Base-by-base conservation (phyloP, 2,888 invertebrate species). In the Diplazon laetatorius region DNA sequence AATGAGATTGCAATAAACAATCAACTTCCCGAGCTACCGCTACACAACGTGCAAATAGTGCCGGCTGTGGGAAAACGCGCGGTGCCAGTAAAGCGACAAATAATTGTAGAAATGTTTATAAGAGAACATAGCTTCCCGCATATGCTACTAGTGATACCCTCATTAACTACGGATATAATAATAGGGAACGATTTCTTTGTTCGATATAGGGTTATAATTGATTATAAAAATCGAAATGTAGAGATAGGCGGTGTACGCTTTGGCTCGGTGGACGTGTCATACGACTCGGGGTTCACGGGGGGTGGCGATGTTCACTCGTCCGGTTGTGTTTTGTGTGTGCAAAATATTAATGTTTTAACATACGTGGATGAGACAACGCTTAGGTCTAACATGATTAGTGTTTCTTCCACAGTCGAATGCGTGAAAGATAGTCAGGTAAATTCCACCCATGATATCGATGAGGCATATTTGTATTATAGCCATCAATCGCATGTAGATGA, bases 351-450 rank as follows among this genome's bases (percentile, higher is more conserved):
- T 35, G 35, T 55, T 1, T 4, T 30, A 0, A 25, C 25, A 16
- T 55, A 55, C 14, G 55, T 35, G 6, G 14, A 35, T n/a, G 0
- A 50, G 9, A 50, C 22, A 25, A 50, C 25, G 9, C 1, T 50
- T 12, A 25, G 18, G 10, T 50, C 12, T 12, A 22, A 50, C 50
- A 25, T 50, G 2, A 50, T 50, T 22, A 9, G 12, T 6, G 18
- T n/a, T 44, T 81, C 2, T 46, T 76, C 4, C 5, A 12, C 5
- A 16, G 39, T 5, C 37, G 14, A 20, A 59, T 12, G 16, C 12
- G 16, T 9, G n/a, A 84, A 6, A 6, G 8, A 20, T 6, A 12
- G 8, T 48, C 48, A 48, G 48, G 18, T 6, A 12, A 20, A 48
- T 18, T 20, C 5, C 8, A 20, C 1, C 4, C 14, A 44, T 1